Evolutionary conservation across 2,113 vertebrate species (phyloP).

Genomic region (Gopherus flavomarginatus): DNA sequence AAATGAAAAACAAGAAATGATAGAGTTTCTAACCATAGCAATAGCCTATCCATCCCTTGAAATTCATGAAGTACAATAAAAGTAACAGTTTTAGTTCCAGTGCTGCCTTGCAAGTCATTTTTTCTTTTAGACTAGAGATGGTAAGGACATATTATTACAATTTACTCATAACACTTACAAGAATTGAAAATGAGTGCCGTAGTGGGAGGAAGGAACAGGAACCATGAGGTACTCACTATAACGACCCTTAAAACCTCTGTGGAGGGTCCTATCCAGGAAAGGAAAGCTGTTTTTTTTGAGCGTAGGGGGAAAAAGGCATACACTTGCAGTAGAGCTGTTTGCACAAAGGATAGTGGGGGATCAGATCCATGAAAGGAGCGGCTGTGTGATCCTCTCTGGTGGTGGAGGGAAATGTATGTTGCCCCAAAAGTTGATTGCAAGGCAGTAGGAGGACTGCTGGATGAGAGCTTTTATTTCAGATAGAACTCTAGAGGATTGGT

Average conservation of each 20-base stretch:
- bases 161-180: neutral
- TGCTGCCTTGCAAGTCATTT: neutral
- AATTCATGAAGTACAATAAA: neutral
- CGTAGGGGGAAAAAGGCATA: neutral
- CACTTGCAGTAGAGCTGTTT: neutral
- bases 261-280: neutral
- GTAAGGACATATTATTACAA: neutral
- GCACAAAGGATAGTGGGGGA: neutral
- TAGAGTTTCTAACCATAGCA: neutral
- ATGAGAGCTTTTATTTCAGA: neutral
- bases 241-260: neutral
- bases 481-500: slow-evolving; percentile 30
- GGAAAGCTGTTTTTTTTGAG: neutral
- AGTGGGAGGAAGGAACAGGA: neutral
- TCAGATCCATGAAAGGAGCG: neutral
- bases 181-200: neutral
- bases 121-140: accelerated
- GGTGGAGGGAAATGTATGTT: neutral
- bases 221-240: neutral
- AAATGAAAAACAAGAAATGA: neutral
- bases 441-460: neutral
- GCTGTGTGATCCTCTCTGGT: neutral
- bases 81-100: neutral
- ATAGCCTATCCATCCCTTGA: neutral
- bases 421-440: neutral